Conservation (phyloP, 2,888 invertebrate genomes). For the Orchesella flavescens region DNA sequence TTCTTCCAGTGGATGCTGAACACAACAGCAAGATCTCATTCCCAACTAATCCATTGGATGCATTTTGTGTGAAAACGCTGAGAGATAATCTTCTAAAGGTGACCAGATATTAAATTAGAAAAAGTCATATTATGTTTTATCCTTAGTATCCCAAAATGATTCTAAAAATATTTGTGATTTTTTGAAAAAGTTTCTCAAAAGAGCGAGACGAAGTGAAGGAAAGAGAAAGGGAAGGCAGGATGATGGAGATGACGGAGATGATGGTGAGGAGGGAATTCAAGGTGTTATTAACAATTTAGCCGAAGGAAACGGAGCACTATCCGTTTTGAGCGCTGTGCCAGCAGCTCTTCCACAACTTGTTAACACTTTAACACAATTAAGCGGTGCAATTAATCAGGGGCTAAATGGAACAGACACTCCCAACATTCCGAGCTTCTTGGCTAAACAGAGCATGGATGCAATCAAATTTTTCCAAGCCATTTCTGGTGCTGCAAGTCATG, state of each 20-base stretch:
- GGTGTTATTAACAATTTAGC: slow-evolving; percentile 3
- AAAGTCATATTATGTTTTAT: neutral
- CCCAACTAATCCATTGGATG: slow-evolving; percentile 18
- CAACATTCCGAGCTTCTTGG: slow-evolving; percentile 44
- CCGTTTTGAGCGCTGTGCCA: slow-evolving; percentile 34
- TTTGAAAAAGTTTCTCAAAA: slow-evolving; percentile 53
- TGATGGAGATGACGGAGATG: slow-evolving; percentile 46
- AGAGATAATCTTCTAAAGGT: slow-evolving; percentile 41
- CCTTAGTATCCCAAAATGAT: neutral
- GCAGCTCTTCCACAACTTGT: slow-evolving; percentile 51
- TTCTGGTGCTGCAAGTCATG: neutral
- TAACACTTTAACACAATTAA: slow-evolving; percentile 26
- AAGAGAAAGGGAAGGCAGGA: slow-evolving; percentile 42
- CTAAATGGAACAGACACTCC: slow-evolving; percentile 58
- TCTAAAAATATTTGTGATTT: neutral
- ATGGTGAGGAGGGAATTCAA: slow-evolving; percentile 38
- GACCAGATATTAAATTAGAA: neutral
- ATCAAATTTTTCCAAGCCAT: slow-evolving; percentile 41
- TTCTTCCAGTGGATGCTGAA: slow-evolving; percentile 55
- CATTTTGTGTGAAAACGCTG: slow-evolving; percentile 25
- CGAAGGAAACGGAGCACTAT: slow-evolving; percentile 44
- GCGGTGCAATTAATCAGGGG: slow-evolving; percentile 19
- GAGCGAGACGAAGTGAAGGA: slow-evolving; percentile 18
- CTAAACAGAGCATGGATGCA: slow-evolving; percentile 17
- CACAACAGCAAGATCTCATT: slow-evolving; percentile 46